These are phyloP conservation scores for Pogonocichla stellata DNA, from an alignment of 2,113 vertebrate species.

Conservation along the genomic window DNA sequence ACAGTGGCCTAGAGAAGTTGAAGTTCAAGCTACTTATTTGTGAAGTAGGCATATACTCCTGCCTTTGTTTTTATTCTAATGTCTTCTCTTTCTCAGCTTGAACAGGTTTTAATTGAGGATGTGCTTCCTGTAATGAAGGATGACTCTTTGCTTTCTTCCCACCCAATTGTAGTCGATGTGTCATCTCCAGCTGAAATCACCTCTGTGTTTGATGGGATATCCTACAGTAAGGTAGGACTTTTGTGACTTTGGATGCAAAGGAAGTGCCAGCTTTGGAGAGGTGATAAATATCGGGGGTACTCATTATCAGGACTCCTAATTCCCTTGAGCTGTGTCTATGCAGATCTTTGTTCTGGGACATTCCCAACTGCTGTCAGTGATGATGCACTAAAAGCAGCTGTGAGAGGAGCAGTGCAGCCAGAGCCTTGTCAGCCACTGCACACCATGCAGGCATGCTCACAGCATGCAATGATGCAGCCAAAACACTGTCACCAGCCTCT, in stretches of 20 bases:
- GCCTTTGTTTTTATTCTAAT: not conserved
- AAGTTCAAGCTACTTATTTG: not conserved
- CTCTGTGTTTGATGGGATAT: conserved; percentile 96
- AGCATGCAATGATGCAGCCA: not conserved
- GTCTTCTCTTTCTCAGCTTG: conserved; percentile 74
- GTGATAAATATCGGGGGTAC: not conserved
- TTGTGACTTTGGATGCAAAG: not conserved
- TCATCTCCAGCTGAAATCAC: conserved; percentile 92
- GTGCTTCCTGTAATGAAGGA: conserved; percentile 89
- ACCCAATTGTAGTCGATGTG: conserved; percentile 88
- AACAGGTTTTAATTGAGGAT: conserved; percentile 88
- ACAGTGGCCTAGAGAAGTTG: not conserved
- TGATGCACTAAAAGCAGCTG: not conserved
- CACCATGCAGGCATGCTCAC: not conserved
- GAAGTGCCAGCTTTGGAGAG: not conserved
- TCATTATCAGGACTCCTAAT: not conserved
- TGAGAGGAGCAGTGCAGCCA: not conserved
- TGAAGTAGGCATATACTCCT: not conserved
- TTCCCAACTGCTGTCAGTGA: not conserved
- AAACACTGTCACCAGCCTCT: not conserved
- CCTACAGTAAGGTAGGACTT: conserved; percentile 90
- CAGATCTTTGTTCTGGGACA: not conserved
- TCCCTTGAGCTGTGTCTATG: not conserved
- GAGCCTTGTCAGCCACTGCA: not conserved
- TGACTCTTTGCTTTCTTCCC: conserved; percentile 90